Conservation (phyloP, 2,797 vertebrate genomes). For the Pseudochirops corinnae region DNA sequence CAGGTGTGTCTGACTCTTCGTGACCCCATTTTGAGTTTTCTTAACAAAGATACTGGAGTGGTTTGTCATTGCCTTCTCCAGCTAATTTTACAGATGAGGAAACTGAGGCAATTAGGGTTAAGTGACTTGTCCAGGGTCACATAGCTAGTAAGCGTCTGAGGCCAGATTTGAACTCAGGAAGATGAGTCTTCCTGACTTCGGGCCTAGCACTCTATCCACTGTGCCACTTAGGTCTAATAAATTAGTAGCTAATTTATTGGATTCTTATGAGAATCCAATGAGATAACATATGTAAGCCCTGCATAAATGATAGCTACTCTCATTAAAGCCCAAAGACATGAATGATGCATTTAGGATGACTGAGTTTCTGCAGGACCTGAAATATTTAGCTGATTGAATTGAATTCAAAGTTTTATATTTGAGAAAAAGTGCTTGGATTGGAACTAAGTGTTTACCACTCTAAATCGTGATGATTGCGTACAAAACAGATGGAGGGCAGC, state of each 20-base stretch:
- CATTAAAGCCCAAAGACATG: background rate
- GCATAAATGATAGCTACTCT: background rate
- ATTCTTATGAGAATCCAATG: background rate
- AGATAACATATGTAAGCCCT: conserved; percentile 3
- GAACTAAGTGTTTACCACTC: background rate
- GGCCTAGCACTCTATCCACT: background rate
- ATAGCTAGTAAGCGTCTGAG: background rate
- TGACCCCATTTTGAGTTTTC: background rate
- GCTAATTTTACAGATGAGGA: conserved; percentile 31
- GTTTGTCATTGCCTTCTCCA: background rate
- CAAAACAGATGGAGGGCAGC: background rate
- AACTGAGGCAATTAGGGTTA: conserved; percentile 11
- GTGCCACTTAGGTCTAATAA: too few species aligned
- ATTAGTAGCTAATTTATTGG: background rate
- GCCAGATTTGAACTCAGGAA: background rate
- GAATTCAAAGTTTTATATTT: background rate
- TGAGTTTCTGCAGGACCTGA: background rate
- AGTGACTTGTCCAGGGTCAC: conserved; percentile 6
- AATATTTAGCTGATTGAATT: background rate
- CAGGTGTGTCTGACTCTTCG: background rate
- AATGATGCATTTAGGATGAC: background rate
- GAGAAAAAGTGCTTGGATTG: background rate
- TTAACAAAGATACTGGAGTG: background rate
- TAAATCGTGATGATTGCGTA: background rate
- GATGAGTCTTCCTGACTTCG: background rate